Percentiles rank a stretch among this genome's conserved stretches.
phyloP scores from a whole-genome alignment of 2,113 vertebrate species.

The Corythornis vintsioides region DNA sequence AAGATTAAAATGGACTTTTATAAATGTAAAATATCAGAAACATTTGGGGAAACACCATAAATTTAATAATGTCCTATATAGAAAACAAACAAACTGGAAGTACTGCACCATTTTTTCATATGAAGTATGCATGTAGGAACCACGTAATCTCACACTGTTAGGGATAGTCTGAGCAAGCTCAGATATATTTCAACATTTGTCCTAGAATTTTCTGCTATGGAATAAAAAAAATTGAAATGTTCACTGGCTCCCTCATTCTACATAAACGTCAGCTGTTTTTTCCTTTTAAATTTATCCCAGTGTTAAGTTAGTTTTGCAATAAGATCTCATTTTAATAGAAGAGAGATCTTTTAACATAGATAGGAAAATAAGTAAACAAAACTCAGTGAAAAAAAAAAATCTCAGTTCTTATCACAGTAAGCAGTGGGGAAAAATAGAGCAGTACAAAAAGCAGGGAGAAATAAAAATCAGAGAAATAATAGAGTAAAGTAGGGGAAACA shows the following conservation, averaged over 20 bases:
- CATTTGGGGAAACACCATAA: rapidly evolving
- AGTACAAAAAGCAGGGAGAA: not conserved
- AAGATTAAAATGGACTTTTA: not conserved
- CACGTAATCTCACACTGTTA: not conserved
- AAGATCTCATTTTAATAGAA: conserved; percentile 1
- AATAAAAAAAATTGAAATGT: not conserved
- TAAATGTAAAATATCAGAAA: not conserved
- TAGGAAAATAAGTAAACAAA: not conserved
- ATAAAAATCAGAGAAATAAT: conserved; percentile 26
- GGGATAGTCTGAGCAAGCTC: not conserved
- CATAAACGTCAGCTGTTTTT: not conserved
- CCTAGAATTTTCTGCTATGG: not conserved
- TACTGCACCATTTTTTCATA: not conserved
- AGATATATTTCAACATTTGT: not conserved
- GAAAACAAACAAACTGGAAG: not conserved
- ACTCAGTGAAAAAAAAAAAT: not conserved
- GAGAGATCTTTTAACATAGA: not conserved
- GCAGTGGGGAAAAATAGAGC: not conserved
- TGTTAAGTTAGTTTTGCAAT: conserved; percentile 5
- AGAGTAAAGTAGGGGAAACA: not conserved
- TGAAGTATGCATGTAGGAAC: not conserved
- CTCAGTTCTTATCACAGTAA: not conserved
- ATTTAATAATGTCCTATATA: not conserved
- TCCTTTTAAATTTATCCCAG: not conserved
- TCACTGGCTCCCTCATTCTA: not conserved